These are phyloP conservation scores for Saccostrea glomerata DNA, from an alignment of 1,140 invertebrate genomes.

Conservation along the genomic window DNA sequence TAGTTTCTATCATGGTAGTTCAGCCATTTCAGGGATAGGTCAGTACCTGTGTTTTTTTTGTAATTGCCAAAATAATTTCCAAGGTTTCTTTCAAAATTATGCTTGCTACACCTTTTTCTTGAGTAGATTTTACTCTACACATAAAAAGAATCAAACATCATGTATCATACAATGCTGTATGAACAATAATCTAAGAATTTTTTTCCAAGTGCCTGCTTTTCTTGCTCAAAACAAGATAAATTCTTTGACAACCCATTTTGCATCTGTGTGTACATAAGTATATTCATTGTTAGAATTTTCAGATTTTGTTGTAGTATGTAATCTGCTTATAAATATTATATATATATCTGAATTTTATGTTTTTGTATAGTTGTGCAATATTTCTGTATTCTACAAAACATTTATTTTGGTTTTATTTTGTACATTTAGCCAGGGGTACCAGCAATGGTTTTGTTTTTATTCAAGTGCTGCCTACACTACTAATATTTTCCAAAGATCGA, in stretches of 20 bases:
- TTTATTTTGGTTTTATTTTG: slow-evolving; percentile 25
- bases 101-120: background rate
- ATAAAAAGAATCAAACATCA: background rate
- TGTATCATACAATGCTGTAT: background rate
- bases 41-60: background rate
- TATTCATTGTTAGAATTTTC: slow-evolving; percentile 29
- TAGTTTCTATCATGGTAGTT: background rate
- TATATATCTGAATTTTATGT: slow-evolving; percentile 18
- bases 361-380: slow-evolving; percentile 38
- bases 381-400: slow-evolving; percentile 36
- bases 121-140: background rate
- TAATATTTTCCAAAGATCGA: slow-evolving; percentile 10
- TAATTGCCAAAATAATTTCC: background rate
- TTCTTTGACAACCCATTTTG: background rate
- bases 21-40: slow-evolving; percentile 2
- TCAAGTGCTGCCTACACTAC: slow-evolving; percentile 6
- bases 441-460: slow-evolving; percentile 2
- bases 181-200: background rate
- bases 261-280: slow-evolving; percentile 7
- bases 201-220: slow-evolving; percentile 22
- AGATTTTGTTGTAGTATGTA: slow-evolving; percentile 31
- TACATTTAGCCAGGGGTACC: slow-evolving; percentile 24
- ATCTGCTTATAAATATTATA: slow-evolving; percentile 11
- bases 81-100: background rate
- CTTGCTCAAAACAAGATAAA: slow-evolving; percentile 36